Evolutionary conservation across 2,113 vertebrate genomes (phyloP).

Genomic region (Carassius gibelio): DNA sequence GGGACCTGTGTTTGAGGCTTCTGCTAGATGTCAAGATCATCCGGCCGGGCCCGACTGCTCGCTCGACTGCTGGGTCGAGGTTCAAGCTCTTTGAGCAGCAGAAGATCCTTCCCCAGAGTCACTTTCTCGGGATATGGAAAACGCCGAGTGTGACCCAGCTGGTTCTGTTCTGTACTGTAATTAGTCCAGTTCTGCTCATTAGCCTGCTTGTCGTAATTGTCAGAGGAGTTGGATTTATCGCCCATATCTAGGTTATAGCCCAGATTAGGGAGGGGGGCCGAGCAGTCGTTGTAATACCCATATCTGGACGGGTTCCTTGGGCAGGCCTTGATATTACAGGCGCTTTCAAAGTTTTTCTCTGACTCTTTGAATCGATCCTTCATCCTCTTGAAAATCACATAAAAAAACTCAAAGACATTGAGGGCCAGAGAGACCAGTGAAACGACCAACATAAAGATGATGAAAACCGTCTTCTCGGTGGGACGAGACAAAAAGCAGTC

Average conservation of each 20-base stretch:
- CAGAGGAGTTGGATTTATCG: constrained; percentile 85
- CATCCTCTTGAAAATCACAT: constrained; percentile 83
- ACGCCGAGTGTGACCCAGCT: constrained; percentile 81
- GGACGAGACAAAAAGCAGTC: constrained; percentile 85
- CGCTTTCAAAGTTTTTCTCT: constrained; percentile 69
- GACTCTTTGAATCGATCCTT: constrained; percentile 83
- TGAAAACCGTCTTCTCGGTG: constrained; percentile 75
- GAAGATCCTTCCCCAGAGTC: constrained; percentile 75
- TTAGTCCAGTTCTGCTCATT: constrained; percentile 92
- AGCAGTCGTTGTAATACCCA: constrained; percentile 85
- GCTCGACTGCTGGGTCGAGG: constrained; percentile 83
- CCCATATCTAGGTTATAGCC: constrained; percentile 85
- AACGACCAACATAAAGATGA: constrained; percentile 88
- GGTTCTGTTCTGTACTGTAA: constrained; percentile 86
- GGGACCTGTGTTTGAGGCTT: not conserved
- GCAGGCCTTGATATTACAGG: constrained; percentile 70
- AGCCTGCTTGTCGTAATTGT: constrained; percentile 88
- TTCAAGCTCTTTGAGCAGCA: constrained; percentile 79
- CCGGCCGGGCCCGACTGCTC: constrained; percentile 84
- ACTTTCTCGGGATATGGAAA: constrained; percentile 82
- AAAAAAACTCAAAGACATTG: constrained; percentile 86
- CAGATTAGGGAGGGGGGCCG: constrained; percentile 80
- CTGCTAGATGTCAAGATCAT: constrained; percentile 83
- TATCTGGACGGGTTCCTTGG: constrained; percentile 82
- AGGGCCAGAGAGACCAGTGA: constrained; percentile 83